These are phyloP conservation scores for Amniataba percoides DNA, from an alignment of 2,797 vertebrate species.

Conservation along the genomic window DNA sequence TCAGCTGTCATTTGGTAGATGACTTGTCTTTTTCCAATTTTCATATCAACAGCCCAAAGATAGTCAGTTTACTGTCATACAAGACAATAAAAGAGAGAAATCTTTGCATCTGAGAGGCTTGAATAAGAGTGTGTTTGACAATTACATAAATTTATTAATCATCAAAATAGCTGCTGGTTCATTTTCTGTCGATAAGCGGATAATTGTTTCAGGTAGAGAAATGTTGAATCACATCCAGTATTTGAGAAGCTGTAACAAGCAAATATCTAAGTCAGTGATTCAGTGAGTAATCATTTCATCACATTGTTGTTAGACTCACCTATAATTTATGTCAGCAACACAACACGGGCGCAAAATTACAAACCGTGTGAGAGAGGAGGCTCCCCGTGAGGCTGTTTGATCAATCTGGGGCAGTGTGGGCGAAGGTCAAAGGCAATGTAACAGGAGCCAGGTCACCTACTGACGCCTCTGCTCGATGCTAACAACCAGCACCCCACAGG, in stretches of 20 bases:
- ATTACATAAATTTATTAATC: background rate
- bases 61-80: background rate
- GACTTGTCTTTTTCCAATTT: background rate
- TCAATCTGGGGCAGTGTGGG: constrained; percentile 2
- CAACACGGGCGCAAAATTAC: background rate
- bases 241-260: background rate
- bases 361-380: constrained; percentile 1
- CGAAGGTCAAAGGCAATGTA: constrained; percentile 50
- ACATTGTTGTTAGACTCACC: background rate
- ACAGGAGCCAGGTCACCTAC: constrained; percentile 19
- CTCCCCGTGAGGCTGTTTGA: background rate
- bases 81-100: background rate
- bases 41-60: background rate
- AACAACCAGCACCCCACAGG: constrained; percentile 10
- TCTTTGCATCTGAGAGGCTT: background rate
- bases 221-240: background rate
- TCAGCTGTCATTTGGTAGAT: background rate
- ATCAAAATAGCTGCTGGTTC: background rate
- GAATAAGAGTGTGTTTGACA: background rate
- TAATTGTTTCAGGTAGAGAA: background rate
- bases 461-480: constrained; percentile 5
- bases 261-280: background rate
- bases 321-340: background rate
- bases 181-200: background rate
- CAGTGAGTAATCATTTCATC: background rate